Evolutionary conservation across 2,888 invertebrate species (phyloP).

Genomic region (Apodemia duryi): DNA sequence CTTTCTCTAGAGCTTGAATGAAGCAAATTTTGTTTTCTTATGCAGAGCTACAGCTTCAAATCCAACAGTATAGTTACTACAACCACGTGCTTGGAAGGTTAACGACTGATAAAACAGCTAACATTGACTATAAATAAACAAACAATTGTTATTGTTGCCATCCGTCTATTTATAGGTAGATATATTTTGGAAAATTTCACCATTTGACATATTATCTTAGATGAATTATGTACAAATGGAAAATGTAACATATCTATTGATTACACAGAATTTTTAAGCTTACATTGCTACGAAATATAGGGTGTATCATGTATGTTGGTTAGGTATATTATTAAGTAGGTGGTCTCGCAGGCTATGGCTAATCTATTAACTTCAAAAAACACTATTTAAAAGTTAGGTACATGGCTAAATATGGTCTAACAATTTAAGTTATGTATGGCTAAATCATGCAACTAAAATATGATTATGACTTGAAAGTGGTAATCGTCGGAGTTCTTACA

Average conservation of each 20-base stretch:
- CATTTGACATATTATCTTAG: neutral
- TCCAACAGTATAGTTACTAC: constrained; percentile 69
- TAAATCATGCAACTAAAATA: neutral
- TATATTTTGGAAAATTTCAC: neutral
- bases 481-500: neutral
- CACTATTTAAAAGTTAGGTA: too few relatives aligned
- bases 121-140: constrained; percentile 63
- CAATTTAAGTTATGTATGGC: neutral
- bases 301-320: neutral
- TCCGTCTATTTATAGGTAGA: neutral
- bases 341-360: too few relatives aligned
- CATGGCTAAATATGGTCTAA: too few relatives aligned
- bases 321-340: neutral
- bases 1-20: constrained; percentile 79
- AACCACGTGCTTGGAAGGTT: constrained; percentile 71
- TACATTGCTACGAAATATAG: neutral
- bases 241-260: neutral
- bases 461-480: neutral
- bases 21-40: constrained; percentile 70
- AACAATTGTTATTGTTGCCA: constrained; percentile 41
- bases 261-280: neutral
- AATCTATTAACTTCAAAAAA: too few relatives aligned
- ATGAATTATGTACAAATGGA: neutral
- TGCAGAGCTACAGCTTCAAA: constrained; percentile 78
- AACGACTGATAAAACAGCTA: constrained; percentile 73